Evolutionary conservation across 1,140 invertebrate species (phyloP).

Genomic region (Sitobion miscanthi): DNA sequence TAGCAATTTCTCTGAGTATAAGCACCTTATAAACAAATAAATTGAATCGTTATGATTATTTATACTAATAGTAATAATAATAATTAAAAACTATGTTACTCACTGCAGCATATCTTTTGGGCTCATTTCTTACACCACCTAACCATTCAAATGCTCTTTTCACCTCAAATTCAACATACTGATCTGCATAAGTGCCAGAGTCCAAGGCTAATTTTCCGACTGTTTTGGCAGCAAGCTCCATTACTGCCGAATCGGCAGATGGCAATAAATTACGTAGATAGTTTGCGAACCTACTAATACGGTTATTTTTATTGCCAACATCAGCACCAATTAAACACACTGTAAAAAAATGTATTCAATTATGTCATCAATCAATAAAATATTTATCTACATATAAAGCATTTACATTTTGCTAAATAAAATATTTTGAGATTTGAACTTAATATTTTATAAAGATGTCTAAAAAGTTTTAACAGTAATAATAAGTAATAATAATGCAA

Average conservation of each 20-base stretch:
- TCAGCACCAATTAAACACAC: slow-evolving; percentile 91
- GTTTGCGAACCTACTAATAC: slow-evolving; percentile 91
- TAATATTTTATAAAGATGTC: background rate
- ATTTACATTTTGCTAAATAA: background rate
- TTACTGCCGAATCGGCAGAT: slow-evolving; percentile 88
- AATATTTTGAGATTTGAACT: background rate
- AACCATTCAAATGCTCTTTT: slow-evolving; percentile 95
- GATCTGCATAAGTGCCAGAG: slow-evolving; percentile 90
- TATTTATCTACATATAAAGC: background rate
- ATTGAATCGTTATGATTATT: background rate
- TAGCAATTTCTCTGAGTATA: slow-evolving; percentile 90
- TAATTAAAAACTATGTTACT: slow-evolving; percentile 58
- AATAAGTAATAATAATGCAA: background rate
- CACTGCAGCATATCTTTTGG: slow-evolving; percentile 87
- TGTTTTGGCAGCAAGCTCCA: slow-evolving; percentile 95
- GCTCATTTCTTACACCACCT: slow-evolving; percentile 85
- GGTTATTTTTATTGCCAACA: slow-evolving; percentile 87
- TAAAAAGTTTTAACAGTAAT: background rate
- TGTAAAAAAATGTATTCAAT: slow-evolving; percentile 63
- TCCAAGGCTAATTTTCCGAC: slow-evolving; percentile 89
- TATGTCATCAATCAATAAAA: slow-evolving; percentile 3
- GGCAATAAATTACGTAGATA: slow-evolving; percentile 88
- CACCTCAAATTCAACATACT: slow-evolving; percentile 96
- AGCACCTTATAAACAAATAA: slow-evolving; percentile 68
- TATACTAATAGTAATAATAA: background rate